Percentiles rank a stretch among this genome's conserved stretches.
Conservation (phyloP, 2,113 vertebrate genomes). For the Turnix velox region DNA sequence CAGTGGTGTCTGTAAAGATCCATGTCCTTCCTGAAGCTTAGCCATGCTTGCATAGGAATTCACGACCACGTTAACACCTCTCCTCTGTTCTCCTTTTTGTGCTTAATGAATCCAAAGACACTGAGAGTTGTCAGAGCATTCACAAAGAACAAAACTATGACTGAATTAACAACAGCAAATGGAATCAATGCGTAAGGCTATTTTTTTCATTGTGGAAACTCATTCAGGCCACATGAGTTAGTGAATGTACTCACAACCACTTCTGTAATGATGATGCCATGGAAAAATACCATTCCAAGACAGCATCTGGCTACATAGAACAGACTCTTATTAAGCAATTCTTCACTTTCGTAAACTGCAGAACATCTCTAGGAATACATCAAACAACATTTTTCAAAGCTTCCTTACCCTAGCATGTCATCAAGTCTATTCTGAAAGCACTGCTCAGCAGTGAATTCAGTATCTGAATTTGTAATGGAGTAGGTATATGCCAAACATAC, state of each 20-base stretch:
- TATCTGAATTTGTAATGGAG: conserved; percentile 25
- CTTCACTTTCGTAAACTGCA: conserved; percentile 13
- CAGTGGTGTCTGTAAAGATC: not conserved
- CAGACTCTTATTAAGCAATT: conserved; percentile 36
- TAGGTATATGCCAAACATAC: conserved; percentile 20
- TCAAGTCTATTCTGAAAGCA: conserved; percentile 37
- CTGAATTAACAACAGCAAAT: not conserved
- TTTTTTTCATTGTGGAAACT: conserved; percentile 20
- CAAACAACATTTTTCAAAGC: conserved; percentile 37
- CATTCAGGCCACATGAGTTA: not conserved
- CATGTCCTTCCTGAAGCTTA: not conserved
- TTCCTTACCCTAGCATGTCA: conserved; percentile 39
- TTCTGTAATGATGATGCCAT: conserved; percentile 61
- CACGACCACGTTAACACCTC: accelerated
- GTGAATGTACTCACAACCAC: conserved; percentile 38
- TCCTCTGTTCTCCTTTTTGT: not conserved
- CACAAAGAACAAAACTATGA: not conserved
- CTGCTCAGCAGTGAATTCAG: conserved; percentile 17
- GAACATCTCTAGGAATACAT: conserved; percentile 42
- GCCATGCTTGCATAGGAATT: not conserved
- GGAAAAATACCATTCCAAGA: conserved; percentile 68
- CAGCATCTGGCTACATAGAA: conserved; percentile 61
- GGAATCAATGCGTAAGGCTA: not conserved
- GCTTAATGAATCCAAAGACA: not conserved
- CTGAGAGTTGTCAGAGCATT: not conserved